Evolutionary conservation across 2,888 invertebrate genomes (phyloP).

Genomic region (Torymus tubicola): DNA sequence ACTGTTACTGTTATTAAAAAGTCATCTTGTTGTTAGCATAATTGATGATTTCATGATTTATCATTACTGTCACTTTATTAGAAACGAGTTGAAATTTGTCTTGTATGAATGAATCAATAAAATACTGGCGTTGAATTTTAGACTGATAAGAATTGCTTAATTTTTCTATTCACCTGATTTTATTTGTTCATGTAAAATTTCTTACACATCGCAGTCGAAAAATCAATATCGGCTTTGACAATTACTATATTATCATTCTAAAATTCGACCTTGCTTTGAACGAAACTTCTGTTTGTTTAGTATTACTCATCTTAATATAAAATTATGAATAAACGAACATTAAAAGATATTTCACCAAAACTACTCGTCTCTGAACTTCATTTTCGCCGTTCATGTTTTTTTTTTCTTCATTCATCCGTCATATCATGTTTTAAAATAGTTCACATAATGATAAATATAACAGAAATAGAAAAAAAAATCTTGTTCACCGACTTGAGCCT

Average conservation of each 20-base stretch:
- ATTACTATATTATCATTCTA: conserved; percentile 64
- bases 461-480: conserved; percentile 66
- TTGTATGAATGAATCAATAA: conserved; percentile 56
- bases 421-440: conserved; percentile 43
- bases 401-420: conserved; percentile 52
- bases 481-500: conserved; percentile 75
- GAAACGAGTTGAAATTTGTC: conserved; percentile 50
- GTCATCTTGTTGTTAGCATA: conserved; percentile 57
- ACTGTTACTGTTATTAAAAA: conserved; percentile 55
- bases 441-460: conserved; percentile 50
- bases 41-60: conserved; percentile 52
- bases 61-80: conserved; percentile 54
- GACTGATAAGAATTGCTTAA: conserved; percentile 52
- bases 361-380: conserved; percentile 61
- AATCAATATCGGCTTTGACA: not conserved
- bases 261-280: conserved; percentile 68
- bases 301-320: conserved; percentile 65
- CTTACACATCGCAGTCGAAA: not conserved
- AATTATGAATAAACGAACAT: conserved; percentile 66
- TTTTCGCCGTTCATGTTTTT: conserved; percentile 53
- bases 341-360: conserved; percentile 62
- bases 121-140: conserved; percentile 55
- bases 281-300: conserved; percentile 69
- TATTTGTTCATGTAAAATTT: conserved; percentile 19
- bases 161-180: not conserved